Evolutionary conservation across 2,797 vertebrate species (phyloP).

Genomic region (Meriones psammophilus): DNA sequence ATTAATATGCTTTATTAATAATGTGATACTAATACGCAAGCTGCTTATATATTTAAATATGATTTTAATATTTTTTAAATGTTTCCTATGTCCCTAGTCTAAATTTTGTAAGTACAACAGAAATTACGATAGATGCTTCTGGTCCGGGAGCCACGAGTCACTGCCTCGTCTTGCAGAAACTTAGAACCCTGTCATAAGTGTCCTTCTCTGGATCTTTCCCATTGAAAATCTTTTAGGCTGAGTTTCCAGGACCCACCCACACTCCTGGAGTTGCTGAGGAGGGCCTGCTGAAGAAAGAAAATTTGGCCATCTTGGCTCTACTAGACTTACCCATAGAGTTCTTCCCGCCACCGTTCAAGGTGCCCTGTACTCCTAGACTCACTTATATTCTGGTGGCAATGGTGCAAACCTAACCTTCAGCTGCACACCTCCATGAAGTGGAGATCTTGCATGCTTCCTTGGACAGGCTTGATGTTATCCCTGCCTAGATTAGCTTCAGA

Average conservation of each 20-base stretch:
- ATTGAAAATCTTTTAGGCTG: neutral
- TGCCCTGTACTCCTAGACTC: neutral
- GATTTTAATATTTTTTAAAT: constrained; percentile 4
- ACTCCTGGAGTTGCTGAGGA: neutral
- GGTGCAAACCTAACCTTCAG: neutral
- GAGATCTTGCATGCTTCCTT: neutral
- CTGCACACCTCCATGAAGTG: neutral
- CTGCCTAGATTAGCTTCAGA: neutral
- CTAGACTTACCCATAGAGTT: neutral
- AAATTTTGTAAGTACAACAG: neutral
- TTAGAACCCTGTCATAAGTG: neutral
- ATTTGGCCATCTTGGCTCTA: neutral
- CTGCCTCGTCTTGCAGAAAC: neutral
- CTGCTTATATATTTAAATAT: constrained; percentile 16
- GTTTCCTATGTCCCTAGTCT: neutral
- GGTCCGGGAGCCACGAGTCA: neutral
- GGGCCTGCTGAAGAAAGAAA: neutral
- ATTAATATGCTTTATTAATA: neutral
- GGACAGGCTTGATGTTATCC: neutral
- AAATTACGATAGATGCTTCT: neutral
- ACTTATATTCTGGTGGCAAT: neutral
- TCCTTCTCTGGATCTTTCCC: neutral
- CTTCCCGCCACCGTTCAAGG: neutral
- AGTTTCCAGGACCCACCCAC: neutral
- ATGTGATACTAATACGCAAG: neutral